A percentile compares a stretch with the other conserved stretches of the same genome.
phyloP scores from a whole-genome alignment of 2,113 vertebrate genomes.

The Eulemur macaco region DNA sequence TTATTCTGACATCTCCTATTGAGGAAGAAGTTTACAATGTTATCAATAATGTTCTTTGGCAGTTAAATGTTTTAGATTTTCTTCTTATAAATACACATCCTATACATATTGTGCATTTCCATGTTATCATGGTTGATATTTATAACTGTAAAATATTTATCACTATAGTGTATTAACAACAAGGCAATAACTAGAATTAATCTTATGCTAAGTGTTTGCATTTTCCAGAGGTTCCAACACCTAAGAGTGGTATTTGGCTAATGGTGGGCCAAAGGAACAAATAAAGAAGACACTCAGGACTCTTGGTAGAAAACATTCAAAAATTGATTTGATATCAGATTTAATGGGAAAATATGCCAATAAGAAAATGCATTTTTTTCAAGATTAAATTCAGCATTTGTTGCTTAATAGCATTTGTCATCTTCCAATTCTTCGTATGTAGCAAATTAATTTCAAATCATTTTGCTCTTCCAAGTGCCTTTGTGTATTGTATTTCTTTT shows the following conservation, averaged over 20 bases:
- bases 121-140: slow-evolving; percentile 31
- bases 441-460: slow-evolving; percentile 71
- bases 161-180: neutral
- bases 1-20: neutral
- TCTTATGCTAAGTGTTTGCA: neutral
- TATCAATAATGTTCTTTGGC: slow-evolving; percentile 33
- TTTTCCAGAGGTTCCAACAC: slow-evolving; percentile 18
- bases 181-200: neutral
- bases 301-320: slow-evolving; percentile 21
- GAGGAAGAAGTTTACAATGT: slow-evolving; percentile 18
- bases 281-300: neutral
- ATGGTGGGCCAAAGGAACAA: neutral
- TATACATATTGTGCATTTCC: slow-evolving; percentile 25
- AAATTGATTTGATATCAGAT: slow-evolving; percentile 46
- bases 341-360: slow-evolving; percentile 53
- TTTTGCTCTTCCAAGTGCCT: slow-evolving; percentile 63
- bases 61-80: slow-evolving; percentile 31
- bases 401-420: slow-evolving; percentile 78
- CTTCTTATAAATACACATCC: neutral
- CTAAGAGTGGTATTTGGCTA: neutral
- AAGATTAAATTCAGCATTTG: slow-evolving; percentile 71
- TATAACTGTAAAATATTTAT: slow-evolving; percentile 38
- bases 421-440: slow-evolving; percentile 64
- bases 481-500: slow-evolving; percentile 76
- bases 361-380: slow-evolving; percentile 52